A percentile compares a stretch with the other conserved stretches of the same genome.
Evolutionary conservation across 1,140 invertebrate species (phyloP).

Genomic region (Drosophila busckii): DNA sequence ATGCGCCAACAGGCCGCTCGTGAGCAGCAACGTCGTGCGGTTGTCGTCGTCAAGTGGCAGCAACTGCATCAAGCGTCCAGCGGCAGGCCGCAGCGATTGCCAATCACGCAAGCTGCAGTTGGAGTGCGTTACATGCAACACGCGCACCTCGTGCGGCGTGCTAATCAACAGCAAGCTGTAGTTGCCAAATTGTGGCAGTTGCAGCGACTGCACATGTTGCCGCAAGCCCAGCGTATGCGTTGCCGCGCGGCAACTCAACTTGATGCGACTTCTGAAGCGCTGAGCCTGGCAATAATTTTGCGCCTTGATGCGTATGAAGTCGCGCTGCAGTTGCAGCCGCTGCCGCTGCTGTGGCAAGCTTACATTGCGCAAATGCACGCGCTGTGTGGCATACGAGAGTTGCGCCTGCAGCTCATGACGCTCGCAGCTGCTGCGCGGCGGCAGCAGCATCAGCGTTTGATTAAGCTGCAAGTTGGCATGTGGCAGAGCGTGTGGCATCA

Average conservation of each 20-base stretch:
- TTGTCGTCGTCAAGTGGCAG: not conserved
- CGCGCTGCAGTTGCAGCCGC: not conserved
- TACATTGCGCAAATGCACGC: constrained; percentile 31
- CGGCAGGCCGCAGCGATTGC: constrained; percentile 46
- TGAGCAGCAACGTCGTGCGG: constrained; percentile 12
- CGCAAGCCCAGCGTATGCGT: constrained; percentile 45
- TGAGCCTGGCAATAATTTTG: constrained; percentile 50
- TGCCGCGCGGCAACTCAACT: constrained; percentile 31
- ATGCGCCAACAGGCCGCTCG: constrained; percentile 31
- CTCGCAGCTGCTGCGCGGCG: constrained; percentile 19
- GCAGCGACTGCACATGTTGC: constrained; percentile 37
- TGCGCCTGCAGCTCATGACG: constrained; percentile 22
- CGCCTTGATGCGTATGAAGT: constrained; percentile 23
- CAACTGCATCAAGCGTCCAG: constrained; percentile 42
- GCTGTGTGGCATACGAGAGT: not conserved
- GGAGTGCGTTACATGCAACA: constrained; percentile 33
- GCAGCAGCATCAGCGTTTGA: too few relatives aligned
- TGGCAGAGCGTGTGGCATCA: not conserved
- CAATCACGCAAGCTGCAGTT: constrained; percentile 55
- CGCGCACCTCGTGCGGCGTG: constrained; percentile 55
- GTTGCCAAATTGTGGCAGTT: constrained; percentile 3
- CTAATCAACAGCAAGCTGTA: constrained; percentile 32
- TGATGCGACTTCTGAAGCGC: constrained; percentile 46
- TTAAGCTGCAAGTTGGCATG: not conserved
- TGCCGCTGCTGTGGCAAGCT: constrained; percentile 14